Percentiles rank a stretch among this genome's conserved stretches.
phyloP scores from a whole-genome alignment of 2,888 invertebrate genomes.

The Lomographa bimaculata region DNA sequence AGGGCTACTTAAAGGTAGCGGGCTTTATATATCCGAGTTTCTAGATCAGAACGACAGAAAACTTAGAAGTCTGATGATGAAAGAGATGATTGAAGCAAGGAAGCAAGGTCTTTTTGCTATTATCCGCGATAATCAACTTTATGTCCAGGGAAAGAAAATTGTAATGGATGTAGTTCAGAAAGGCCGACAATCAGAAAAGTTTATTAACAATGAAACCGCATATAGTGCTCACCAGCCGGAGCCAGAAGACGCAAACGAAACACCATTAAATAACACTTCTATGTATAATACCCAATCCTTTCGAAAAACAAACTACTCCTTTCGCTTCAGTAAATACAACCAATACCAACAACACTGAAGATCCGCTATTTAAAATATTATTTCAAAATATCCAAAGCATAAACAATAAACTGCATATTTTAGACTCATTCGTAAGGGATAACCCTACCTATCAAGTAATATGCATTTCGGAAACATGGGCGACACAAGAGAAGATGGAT shows the following conservation, averaged over 20 bases:
- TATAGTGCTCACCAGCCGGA: no score
- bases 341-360: background rate
- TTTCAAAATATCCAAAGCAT: conserved; percentile 3
- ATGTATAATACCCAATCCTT: background rate
- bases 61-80: background rate
- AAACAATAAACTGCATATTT: background rate
- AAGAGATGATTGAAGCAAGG: background rate
- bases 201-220: no score
- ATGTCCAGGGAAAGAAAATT: background rate
- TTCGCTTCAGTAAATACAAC: background rate
- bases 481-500: background rate
- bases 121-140: background rate
- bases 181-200: no score
- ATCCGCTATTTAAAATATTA: background rate
- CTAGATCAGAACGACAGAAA: conserved; percentile 1
- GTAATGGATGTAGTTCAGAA: no score
- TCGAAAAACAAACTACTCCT: background rate
- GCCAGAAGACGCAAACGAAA: background rate
- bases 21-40: background rate
- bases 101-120: background rate
- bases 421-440: background rate
- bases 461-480: conserved; percentile 3
- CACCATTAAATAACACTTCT: background rate
- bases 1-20: background rate
- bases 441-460: conserved; percentile 1